Conservation (phyloP, 2,888 invertebrate genomes). For the Iphiclides podalirius region DNA sequence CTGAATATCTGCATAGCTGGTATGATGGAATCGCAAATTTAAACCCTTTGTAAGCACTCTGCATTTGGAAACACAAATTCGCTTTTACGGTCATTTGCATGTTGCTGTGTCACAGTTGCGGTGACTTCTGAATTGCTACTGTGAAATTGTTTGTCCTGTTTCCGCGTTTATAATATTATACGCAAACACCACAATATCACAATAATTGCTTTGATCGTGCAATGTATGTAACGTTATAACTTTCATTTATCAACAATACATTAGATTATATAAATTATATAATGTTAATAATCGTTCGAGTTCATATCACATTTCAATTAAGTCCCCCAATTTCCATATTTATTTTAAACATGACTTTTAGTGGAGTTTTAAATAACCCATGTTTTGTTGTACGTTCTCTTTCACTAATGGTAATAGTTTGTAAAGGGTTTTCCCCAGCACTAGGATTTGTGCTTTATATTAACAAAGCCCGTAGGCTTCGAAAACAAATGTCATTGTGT, state of each 20-base stretch:
- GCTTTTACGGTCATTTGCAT: conserved; percentile 78
- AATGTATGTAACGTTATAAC: no score
- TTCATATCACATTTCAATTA: no score
- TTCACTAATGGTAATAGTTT: conserved; percentile 3
- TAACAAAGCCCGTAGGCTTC: not conserved
- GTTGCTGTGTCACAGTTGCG: conserved; percentile 59
- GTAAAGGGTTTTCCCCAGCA: not conserved
- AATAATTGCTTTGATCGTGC: conserved; percentile 22
- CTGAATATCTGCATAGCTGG: conserved; percentile 66
- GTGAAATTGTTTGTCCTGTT: conserved; percentile 35
- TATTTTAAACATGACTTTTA: no score
- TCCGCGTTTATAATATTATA: conserved; percentile 39
- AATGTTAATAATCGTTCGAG: no score
- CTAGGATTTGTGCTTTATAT: conserved; percentile 10
- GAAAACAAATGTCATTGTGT: conserved; percentile 30
- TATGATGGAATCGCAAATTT: conserved; percentile 79
- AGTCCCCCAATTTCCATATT: no score
- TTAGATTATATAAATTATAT: no score
- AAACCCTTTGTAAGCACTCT: conserved; percentile 75
- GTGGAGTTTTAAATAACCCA: no score
- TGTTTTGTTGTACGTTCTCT: not conserved
- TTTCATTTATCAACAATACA: no score
- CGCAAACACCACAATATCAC: conserved; percentile 31
- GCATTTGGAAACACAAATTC: conserved; percentile 76
- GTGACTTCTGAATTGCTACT: conserved; percentile 60